phyloP scores from a whole-genome alignment of 2,888 invertebrate genomes.

The Folsomia candida region DNA sequence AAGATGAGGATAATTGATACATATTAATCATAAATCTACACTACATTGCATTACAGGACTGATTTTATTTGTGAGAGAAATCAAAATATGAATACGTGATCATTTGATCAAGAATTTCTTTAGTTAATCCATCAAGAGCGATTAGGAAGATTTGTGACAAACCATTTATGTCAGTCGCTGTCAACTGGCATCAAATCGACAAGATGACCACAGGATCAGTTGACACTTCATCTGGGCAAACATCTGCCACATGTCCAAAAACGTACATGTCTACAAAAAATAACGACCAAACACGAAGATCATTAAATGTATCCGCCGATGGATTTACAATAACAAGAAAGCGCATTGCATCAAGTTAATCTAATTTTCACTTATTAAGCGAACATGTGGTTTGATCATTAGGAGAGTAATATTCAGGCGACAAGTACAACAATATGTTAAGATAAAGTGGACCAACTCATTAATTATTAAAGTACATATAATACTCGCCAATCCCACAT shows the following conservation, averaged over 20 bases:
- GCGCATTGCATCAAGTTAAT: too few species aligned
- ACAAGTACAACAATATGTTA: not conserved
- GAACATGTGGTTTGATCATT: not conserved
- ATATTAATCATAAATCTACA: too few species aligned
- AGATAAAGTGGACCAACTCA: not conserved
- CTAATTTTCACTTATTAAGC: not conserved
- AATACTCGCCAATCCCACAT: too few species aligned
- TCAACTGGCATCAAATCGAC: conserved; percentile 8
- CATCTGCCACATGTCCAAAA: conserved; percentile 12
- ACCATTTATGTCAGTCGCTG: conserved; percentile 31
- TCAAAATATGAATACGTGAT: too few species aligned
- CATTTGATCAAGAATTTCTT: too few species aligned
- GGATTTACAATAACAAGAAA: not conserved
- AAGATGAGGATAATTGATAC: too few species aligned
- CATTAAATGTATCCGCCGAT: not conserved
- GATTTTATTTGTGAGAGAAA: too few species aligned
- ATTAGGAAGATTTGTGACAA: conserved; percentile 31
- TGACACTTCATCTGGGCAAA: conserved; percentile 23
- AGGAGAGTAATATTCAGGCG: not conserved
- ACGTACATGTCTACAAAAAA: conserved; percentile 8
- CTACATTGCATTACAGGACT: too few species aligned
- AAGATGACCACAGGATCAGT: conserved; percentile 19
- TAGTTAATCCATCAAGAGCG: conserved; percentile 13
- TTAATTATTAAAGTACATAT: too few species aligned
- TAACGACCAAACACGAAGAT: not conserved